A percentile compares a stretch with the other conserved stretches of the same genome.
Evolutionary conservation across 2,888 invertebrate species (phyloP).

Genomic region (Aphodius sticticus): DNA sequence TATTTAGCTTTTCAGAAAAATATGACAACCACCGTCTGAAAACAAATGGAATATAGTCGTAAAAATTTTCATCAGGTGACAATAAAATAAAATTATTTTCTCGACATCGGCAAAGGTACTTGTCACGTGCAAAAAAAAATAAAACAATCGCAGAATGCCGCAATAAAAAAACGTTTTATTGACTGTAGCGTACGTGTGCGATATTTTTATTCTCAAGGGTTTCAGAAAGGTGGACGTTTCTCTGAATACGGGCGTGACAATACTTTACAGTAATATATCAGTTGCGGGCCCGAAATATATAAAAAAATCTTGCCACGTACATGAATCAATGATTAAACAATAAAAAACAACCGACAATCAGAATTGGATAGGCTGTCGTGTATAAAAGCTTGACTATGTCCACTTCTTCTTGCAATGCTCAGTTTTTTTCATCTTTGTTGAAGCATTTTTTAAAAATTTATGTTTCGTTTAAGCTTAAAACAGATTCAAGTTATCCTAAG

Average conservation of each 20-base stretch:
- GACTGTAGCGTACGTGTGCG: not conserved
- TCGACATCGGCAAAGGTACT: not conserved
- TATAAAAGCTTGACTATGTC: no score
- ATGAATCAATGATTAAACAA: not conserved
- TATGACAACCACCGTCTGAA: no score
- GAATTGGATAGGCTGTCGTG: not conserved
- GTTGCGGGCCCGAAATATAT: not conserved
- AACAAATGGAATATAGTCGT: no score
- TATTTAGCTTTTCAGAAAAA: not conserved
- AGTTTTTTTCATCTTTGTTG: no score
- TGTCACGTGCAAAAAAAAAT: not conserved
- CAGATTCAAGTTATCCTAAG: no score
- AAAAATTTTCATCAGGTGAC: not conserved
- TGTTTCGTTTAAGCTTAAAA: no score
- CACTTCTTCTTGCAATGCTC: no score
- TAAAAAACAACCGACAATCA: not conserved
- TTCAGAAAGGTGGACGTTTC: not conserved
- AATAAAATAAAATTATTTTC: not conserved
- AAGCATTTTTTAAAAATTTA: no score
- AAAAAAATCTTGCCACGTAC: not conserved
- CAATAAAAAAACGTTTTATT: not conserved
- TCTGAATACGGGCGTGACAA: not conserved
- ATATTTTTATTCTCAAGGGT: not conserved
- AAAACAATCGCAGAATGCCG: not conserved
- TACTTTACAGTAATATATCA: not conserved